These are phyloP conservation scores for Phrynocephalus guinanensis DNA, from an alignment of 2,797 vertebrate genomes.

Conservation along the genomic window DNA sequence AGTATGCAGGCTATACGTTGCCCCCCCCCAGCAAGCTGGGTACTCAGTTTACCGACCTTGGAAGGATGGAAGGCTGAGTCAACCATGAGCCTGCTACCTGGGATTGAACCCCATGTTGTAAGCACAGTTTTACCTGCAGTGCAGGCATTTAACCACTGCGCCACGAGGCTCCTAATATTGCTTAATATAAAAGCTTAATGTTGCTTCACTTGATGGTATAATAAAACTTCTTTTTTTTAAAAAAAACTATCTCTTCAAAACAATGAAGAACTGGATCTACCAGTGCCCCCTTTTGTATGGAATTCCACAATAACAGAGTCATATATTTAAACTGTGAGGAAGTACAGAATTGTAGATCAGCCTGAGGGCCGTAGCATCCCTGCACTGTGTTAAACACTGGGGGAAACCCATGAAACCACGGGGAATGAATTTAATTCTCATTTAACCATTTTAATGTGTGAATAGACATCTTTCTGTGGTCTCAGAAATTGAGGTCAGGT, in stretches of 20 bases:
- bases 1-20: too few relatives aligned
- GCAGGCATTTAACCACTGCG: too few relatives aligned
- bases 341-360: background rate
- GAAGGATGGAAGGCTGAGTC: too few relatives aligned
- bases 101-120: too few relatives aligned
- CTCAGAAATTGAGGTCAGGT: constrained; percentile 13
- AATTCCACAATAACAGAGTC: background rate
- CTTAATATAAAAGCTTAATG: too few relatives aligned
- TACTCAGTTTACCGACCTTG: too few relatives aligned
- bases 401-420: background rate
- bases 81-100: too few relatives aligned
- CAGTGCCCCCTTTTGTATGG: too few relatives aligned
- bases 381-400: background rate
- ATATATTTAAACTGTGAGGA: background rate
- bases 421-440: background rate
- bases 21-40: too few relatives aligned
- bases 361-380: background rate
- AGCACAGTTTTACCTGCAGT: too few relatives aligned
- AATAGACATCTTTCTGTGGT: background rate
- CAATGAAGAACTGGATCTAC: too few relatives aligned
- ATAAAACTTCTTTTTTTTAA: background rate
- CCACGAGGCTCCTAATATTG: too few relatives aligned
- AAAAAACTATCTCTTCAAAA: background rate
- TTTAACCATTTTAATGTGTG: constrained; percentile 2
- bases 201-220: background rate